A percentile compares a stretch with the other conserved stretches of the same genome.
phyloP scores from a whole-genome alignment of 2,113 vertebrate species.

The Zapus hudsonius region DNA sequence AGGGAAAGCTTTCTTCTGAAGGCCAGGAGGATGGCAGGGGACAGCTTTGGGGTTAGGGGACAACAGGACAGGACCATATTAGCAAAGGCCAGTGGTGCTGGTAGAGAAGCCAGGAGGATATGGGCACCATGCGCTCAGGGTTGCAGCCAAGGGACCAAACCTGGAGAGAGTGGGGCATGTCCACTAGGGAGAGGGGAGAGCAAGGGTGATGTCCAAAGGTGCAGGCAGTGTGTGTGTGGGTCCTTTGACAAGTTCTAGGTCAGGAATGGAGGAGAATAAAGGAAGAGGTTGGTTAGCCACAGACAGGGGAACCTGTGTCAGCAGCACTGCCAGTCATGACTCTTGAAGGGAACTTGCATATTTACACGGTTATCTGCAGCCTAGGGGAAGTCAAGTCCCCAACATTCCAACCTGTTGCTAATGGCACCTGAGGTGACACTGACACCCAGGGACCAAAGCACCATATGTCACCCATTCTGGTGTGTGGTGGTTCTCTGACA shows the following conservation, averaged over 20 bases:
- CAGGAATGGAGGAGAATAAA: background rate
- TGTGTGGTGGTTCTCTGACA: background rate
- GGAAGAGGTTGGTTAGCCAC: fast-evolving
- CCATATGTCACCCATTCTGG: background rate
- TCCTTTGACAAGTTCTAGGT: background rate
- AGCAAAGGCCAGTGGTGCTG: background rate
- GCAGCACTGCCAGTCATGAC: background rate
- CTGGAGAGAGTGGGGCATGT: background rate
- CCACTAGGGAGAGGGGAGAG: too few species aligned
- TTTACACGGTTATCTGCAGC: background rate
- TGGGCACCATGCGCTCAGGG: background rate
- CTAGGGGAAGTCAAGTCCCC: background rate
- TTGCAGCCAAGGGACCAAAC: background rate
- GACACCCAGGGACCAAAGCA: background rate
- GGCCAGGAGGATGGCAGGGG: background rate
- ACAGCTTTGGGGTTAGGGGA: background rate
- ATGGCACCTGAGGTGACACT: background rate
- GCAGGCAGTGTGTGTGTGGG: too few species aligned
- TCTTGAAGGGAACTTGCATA: too few species aligned
- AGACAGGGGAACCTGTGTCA: background rate
- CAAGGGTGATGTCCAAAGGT: background rate
- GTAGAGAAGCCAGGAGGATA: background rate
- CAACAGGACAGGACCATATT: background rate
- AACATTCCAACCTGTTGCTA: background rate
- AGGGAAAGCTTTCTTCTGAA: background rate